Percentiles rank a stretch among this genome's conserved stretches.
Conservation (phyloP, 1,140 invertebrate species). For the Brachionus asplanchnoidis region DNA sequence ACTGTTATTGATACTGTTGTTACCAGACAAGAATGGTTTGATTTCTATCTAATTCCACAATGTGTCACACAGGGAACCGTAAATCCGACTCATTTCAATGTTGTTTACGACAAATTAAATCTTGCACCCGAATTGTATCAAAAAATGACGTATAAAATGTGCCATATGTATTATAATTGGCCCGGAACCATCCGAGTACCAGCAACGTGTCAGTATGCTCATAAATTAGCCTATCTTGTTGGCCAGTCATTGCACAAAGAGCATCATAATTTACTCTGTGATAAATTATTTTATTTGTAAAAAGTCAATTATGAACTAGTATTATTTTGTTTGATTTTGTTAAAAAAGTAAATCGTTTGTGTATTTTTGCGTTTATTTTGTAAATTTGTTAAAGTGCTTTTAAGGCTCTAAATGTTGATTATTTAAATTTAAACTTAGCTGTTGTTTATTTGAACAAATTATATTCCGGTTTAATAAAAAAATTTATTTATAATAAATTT, state of each 20-base stretch:
- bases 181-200: constrained; percentile 78
- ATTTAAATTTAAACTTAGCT: background rate
- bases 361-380: background rate
- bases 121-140: constrained; percentile 69
- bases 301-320: background rate
- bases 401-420: background rate
- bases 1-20: constrained; percentile 75
- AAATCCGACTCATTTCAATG: constrained; percentile 72
- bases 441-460: background rate
- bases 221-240: constrained; percentile 75
- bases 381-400: background rate
- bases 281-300: constrained; percentile 58
- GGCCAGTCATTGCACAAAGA: constrained; percentile 66
- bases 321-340: background rate
- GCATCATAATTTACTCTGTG: constrained; percentile 56
- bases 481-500: background rate
- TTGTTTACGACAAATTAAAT: constrained; percentile 64
- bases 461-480: background rate
- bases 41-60: constrained; percentile 76
- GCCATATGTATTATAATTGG: constrained; percentile 83
- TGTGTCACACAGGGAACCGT: constrained; percentile 73
- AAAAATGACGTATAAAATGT: constrained; percentile 71
- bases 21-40: constrained; percentile 74
- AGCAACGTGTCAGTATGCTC: constrained; percentile 72
- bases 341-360: background rate